phyloP scores from a whole-genome alignment of 2,113 vertebrate species.

The Sula dactylatra region DNA sequence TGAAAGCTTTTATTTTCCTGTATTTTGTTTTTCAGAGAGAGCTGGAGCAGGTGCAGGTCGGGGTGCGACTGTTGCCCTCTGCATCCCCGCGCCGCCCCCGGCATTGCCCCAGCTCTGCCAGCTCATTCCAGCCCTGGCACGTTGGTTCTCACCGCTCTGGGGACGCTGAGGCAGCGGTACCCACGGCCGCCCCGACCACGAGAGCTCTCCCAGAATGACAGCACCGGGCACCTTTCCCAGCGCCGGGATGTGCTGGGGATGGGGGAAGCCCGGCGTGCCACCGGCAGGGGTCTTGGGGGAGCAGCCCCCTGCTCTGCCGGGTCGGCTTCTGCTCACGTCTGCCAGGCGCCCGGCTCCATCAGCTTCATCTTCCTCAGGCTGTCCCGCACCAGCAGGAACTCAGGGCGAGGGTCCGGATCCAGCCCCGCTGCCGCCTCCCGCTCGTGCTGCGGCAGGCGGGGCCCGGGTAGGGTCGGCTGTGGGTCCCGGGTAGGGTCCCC shows the following conservation, averaged over 20 bases:
- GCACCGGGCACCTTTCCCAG: fast-evolving
- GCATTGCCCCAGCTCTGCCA: background rate
- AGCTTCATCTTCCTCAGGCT: slow-evolving; percentile 72
- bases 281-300: background rate
- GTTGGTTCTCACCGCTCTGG: background rate
- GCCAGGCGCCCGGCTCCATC: background rate
- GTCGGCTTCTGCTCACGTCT: background rate
- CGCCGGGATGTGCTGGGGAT: fast-evolving
- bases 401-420: slow-evolving; percentile 62
- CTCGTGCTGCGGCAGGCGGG: slow-evolving; percentile 61
- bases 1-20: background rate
- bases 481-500: background rate
- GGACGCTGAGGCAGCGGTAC: background rate
- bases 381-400: slow-evolving; percentile 79
- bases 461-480: background rate
- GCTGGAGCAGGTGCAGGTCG: background rate
- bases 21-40: background rate
- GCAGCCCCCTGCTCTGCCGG: background rate
- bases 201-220: background rate
- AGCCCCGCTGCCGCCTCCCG: slow-evolving; percentile 57
- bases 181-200: background rate
- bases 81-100: too few species aligned
- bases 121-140: background rate
- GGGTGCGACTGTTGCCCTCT: background rate
- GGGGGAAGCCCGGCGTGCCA: background rate